These are phyloP conservation scores for Nyctereutes procyonoides DNA, from an alignment of 2,113 vertebrate genomes.

Conservation along the genomic window DNA sequence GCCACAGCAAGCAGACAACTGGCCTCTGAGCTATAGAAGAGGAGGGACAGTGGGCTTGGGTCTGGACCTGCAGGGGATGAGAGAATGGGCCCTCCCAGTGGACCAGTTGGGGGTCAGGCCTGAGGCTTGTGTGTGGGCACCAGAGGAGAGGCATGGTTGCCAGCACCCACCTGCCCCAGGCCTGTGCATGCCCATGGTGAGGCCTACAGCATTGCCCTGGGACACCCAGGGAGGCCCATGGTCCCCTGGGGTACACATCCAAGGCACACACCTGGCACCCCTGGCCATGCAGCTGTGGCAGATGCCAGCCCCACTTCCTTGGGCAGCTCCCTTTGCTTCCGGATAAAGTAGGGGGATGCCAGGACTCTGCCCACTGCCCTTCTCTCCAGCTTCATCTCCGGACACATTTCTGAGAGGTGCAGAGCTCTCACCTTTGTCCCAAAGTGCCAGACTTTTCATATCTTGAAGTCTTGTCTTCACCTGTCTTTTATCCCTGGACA, in stretches of 20 bases:
- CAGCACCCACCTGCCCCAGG: neutral
- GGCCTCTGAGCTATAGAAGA: neutral
- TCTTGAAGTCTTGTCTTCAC: neutral
- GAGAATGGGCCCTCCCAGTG: neutral
- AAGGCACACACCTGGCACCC: neutral
- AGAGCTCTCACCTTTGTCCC: neutral
- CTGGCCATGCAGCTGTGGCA: neutral
- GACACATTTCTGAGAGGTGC: neutral
- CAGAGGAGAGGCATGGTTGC: neutral
- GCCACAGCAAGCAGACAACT: neutral
- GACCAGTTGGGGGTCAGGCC: neutral
- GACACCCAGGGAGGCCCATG: neutral
- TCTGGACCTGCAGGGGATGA: neutral
- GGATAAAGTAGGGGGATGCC: neutral
- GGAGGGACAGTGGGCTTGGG: neutral
- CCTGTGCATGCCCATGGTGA: neutral
- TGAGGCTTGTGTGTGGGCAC: neutral
- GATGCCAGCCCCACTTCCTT: neutral
- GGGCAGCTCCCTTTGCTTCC: neutral
- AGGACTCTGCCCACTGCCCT: neutral
- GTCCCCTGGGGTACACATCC: neutral
- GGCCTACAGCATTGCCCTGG: conserved; percentile 45
- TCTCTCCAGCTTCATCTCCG: neutral
- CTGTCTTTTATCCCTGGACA: neutral
- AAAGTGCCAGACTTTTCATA: neutral